Evolutionary conservation across 2,888 invertebrate genomes (phyloP).

Genomic region (Orthosia gracilis): DNA sequence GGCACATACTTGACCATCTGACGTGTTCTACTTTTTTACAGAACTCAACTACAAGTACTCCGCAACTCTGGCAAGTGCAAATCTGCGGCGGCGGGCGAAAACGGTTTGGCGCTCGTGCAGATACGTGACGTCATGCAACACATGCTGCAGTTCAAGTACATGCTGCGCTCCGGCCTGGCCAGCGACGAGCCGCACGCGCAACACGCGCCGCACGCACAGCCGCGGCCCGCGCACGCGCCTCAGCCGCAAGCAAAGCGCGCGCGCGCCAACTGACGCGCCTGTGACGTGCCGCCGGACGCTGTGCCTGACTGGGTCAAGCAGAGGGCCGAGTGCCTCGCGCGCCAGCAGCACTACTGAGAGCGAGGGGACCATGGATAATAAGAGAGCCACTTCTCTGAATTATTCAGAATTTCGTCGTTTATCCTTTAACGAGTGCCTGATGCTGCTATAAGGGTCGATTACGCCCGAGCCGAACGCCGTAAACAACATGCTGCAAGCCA

Average conservation of each 20-base stretch:
- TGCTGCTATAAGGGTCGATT: background rate
- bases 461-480: background rate
- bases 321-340: background rate
- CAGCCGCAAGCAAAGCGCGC: conserved; percentile 75
- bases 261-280: conserved; percentile 80
- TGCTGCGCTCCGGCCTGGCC: conserved; percentile 92
- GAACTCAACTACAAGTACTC: conserved; percentile 94
- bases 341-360: background rate
- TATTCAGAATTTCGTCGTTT: background rate
- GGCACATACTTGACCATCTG: background rate
- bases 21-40: conserved; percentile 71
- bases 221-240: conserved; percentile 60
- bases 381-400: background rate
- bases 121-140: conserved; percentile 96
- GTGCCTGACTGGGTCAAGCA: conserved; percentile 11
- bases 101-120: conserved; percentile 95
- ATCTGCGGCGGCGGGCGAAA: conserved; percentile 92
- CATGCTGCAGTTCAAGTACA: conserved; percentile 97
- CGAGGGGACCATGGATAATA: background rate
- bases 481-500: background rate
- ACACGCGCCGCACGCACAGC: conserved; percentile 55
- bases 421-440: background rate
- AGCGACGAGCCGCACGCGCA: conserved; percentile 72
- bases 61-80: conserved; percentile 94
- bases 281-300: accelerated